Percentiles rank a stretch among this genome's conserved stretches.
Conservation (phyloP, 2,797 vertebrate species). For the Ceryle rudis region DNA sequence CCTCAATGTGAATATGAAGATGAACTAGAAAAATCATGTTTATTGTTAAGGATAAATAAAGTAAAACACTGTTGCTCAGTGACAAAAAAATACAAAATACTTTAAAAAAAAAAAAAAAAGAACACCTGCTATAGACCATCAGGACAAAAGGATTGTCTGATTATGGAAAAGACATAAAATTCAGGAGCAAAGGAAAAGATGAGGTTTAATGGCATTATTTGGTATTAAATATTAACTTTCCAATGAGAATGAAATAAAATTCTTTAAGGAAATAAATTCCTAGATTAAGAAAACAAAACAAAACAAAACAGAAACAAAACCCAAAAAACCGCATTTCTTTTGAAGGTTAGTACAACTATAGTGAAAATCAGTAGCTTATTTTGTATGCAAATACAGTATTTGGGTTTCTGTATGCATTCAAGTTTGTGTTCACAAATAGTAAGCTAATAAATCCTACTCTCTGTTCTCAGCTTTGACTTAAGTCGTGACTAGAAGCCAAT, state of each 20-base stretch:
- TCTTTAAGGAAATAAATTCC: background rate
- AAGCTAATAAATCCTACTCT: background rate
- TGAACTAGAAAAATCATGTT: constrained; percentile 51
- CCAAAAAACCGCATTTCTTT: background rate
- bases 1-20: constrained; percentile 66
- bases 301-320: background rate
- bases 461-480: background rate
- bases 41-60: constrained; percentile 77
- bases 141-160: background rate
- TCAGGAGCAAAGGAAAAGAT: constrained; percentile 2
- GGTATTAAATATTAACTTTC: constrained; percentile 51
- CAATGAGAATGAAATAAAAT: constrained; percentile 25
- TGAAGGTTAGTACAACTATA: background rate
- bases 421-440: background rate
- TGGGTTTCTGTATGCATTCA: background rate
- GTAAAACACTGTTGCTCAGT: constrained; percentile 56
- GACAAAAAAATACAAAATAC: constrained; percentile 60
- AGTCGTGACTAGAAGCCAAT: background rate
- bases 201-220: constrained; percentile 41
- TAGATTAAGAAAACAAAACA: background rate
- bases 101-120: constrained; percentile 50
- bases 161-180: constrained; percentile 55
- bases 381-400: background rate
- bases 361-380: background rate
- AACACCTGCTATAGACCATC: background rate